phyloP scores from a whole-genome alignment of 2,113 vertebrate species.

The Gymnorhina tibicen region DNA sequence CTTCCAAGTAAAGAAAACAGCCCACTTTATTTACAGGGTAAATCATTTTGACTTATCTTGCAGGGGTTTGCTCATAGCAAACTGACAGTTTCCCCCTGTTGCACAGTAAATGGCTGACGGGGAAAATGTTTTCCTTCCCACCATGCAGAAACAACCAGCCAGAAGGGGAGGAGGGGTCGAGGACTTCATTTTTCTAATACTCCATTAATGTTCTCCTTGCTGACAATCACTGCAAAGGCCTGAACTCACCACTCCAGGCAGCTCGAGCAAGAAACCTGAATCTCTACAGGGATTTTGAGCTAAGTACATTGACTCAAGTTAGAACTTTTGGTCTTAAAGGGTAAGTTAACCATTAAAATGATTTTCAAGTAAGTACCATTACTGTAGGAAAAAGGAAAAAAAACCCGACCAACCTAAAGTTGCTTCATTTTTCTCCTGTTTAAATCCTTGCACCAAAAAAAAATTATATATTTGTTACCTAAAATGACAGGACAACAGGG shows the following conservation, averaged over 20 bases:
- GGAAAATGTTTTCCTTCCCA: conserved; percentile 75
- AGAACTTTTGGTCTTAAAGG: conserved; percentile 55
- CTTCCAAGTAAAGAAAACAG: conserved; percentile 74
- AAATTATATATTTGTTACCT: not conserved
- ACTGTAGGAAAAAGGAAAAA: not conserved
- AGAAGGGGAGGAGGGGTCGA: conserved; percentile 56
- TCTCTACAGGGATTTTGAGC: conserved; percentile 57
- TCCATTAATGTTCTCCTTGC: conserved; percentile 67
- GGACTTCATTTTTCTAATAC: conserved; percentile 66
- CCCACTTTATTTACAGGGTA: conserved; percentile 74
- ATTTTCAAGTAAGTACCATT: not conserved
- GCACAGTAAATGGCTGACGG: conserved; percentile 71
- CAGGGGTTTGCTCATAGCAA: conserved; percentile 63
- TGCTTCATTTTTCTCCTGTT: not conserved
- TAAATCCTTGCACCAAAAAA: not conserved
- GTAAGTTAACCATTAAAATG: conserved; percentile 23
- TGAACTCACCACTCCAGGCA: conserved; percentile 60
- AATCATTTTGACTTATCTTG: conserved; percentile 76
- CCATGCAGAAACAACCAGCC: conserved; percentile 70
- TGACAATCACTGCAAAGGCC: conserved; percentile 65
- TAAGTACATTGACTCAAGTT: conserved; percentile 47
- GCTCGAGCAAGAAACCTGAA: conserved; percentile 50
- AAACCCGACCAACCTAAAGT: not conserved
- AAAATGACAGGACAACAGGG: not conserved
- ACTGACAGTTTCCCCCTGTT: conserved; percentile 71